Evolutionary conservation across 1,140 invertebrate genomes (phyloP), one percentile per base, ranked within the genome.

Genomic region (Hydropsyche tenuis): DNA sequence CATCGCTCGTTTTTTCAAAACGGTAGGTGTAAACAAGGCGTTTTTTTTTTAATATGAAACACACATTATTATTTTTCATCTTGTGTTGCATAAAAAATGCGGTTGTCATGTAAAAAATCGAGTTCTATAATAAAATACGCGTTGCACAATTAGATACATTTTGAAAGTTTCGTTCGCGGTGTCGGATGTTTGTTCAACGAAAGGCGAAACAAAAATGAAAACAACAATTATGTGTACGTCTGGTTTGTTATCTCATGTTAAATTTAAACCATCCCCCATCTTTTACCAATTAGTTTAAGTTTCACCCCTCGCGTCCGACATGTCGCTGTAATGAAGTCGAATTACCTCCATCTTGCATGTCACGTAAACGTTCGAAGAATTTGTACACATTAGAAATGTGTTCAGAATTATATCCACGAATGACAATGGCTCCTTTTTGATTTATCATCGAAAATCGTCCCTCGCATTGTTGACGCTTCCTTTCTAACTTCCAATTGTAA

Each of bases 141-240:
- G 48, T 18, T 1, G 48, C 7, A 18, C 20, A 18, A 53, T 53
- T 53, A 18, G 9, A 37, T 4, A 4, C 3, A 9, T 4, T 37
- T 9, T 3, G 30, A 37, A 4, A 4, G 3, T 37, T 37, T 37
- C 30, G 9, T 37, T 37, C 30, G 9, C 20, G 48, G 18, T 53
- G 48, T 2, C 14, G 48, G 16, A 20, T 18, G 16, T 16, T 53
- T 18, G 2, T 48, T 14, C 2, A 48, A 4, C 2, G 14, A 6
- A 3, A 48, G 46, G 46, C 2, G 18, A 46, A n/a, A 20, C 48
- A 18, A 53, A 53, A 53, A 53, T 53, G 20, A 53, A 18, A 53
- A 53, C 51, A 56, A 56, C 23, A 25, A 60, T 60, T 60, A 60
- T 60, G 22, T 60, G 56, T 60, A 60, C 14, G 56, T 25, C 56